Evolutionary conservation across 2,888 invertebrate species (phyloP).

Genomic region (Pachycephus smyrnensis): DNA sequence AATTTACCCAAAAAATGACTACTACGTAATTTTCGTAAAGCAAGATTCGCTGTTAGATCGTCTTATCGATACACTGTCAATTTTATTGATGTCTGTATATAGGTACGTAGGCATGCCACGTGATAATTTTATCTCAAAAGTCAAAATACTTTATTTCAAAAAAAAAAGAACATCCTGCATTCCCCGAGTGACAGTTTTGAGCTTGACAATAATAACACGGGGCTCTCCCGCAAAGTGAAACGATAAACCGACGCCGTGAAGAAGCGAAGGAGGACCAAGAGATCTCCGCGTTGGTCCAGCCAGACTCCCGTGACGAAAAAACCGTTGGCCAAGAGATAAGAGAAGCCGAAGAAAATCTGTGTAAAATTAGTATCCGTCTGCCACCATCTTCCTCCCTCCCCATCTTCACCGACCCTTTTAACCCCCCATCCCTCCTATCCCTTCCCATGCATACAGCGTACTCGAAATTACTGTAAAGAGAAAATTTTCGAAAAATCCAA

Average conservation of each 20-base stretch:
- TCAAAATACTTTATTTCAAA: no score
- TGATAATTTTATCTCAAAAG: no score
- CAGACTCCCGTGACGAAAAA: conserved; percentile 26
- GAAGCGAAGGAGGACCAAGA: conserved; percentile 3
- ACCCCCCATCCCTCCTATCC: no score
- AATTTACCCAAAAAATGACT: no score
- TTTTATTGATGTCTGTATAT: no score
- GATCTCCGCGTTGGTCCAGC: conserved; percentile 40
- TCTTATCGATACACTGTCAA: no score
- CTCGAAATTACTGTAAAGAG: neutral
- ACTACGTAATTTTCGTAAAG: no score
- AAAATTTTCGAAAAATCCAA: neutral
- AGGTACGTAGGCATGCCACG: no score
- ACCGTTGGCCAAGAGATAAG: conserved; percentile 1
- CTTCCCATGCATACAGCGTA: neutral
- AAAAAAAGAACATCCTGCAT: no score
- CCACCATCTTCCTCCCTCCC: neutral
- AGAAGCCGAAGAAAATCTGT: neutral
- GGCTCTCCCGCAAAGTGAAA: conserved; percentile 38
- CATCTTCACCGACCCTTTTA: neutral
- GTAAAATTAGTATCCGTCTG: neutral
- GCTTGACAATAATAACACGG: neutral
- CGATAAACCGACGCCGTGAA: conserved; percentile 4
- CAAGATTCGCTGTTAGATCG: no score
- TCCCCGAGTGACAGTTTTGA: neutral